Conservation (phyloP, 2,888 invertebrate genomes). For the Callyntrura guangdongensis region DNA sequence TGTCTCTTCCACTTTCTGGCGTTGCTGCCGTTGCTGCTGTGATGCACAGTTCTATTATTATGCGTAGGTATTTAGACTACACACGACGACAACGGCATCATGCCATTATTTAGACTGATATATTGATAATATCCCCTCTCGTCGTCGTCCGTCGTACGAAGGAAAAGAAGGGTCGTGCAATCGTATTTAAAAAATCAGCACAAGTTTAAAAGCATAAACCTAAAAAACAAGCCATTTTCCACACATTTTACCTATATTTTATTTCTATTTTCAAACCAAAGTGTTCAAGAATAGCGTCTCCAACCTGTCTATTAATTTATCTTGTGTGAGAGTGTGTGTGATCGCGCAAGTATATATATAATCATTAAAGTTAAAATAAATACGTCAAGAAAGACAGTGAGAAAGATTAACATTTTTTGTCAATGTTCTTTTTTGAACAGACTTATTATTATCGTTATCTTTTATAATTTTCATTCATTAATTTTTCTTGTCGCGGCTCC, state of each 20-base stretch:
- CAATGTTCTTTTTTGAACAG: background rate
- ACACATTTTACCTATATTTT: background rate
- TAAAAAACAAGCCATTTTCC: constrained; percentile 29
- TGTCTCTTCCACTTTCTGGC: constrained; percentile 5
- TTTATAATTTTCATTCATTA: constrained; percentile 42
- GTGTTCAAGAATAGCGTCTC: constrained; percentile 60
- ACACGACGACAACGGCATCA: background rate
- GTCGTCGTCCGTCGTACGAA: constrained; percentile 12
- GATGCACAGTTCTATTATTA: constrained; percentile 30
- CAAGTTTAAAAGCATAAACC: constrained; percentile 54
- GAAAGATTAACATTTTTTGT: background rate
- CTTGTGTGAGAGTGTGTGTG: background rate
- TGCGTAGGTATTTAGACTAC: constrained; percentile 34
- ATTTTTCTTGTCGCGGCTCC: constrained; percentile 10
- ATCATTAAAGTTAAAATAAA: background rate
- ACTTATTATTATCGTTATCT: background rate
- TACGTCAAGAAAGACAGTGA: background rate
- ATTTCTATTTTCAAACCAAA: constrained; percentile 5
- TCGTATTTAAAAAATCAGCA: constrained; percentile 14
- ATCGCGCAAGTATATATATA: background rate
- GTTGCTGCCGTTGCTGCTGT: background rate
- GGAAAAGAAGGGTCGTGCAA: background rate
- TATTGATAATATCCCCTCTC: background rate
- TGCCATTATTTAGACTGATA: too few relatives aligned
- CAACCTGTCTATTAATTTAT: constrained; percentile 73